phyloP scores from a whole-genome alignment of 1,140 invertebrate species.

The Scaptodrosophila lebanonensis region DNA sequence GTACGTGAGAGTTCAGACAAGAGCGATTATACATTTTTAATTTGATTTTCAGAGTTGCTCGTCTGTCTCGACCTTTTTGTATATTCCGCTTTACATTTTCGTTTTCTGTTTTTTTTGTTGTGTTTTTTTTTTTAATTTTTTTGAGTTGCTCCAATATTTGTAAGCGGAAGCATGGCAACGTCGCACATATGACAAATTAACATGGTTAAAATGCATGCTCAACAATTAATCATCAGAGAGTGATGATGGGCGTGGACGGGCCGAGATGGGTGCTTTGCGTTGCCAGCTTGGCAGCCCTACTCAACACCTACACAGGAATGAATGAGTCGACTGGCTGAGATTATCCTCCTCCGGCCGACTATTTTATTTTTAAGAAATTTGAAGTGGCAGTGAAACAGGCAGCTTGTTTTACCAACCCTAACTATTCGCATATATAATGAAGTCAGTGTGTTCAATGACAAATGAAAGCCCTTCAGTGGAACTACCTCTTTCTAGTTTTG shows the following conservation, averaged over 20 bases:
- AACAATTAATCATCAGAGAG: conserved; percentile 61
- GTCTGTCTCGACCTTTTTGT: background rate
- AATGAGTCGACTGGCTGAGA: too few relatives aligned
- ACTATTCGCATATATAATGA: too few relatives aligned
- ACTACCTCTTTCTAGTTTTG: too few relatives aligned
- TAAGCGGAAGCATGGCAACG: conserved; percentile 28
- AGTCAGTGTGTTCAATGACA: too few relatives aligned
- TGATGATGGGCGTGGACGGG: background rate
- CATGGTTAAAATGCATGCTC: conserved; percentile 61
- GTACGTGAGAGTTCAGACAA: conserved; percentile 2
- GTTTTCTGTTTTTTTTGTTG: conserved; percentile 2
- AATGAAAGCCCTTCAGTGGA: too few relatives aligned
- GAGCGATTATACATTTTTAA: conserved; percentile 73
- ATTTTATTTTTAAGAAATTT: too few relatives aligned
- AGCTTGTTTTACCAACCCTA: too few relatives aligned
- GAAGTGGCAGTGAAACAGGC: too few relatives aligned
- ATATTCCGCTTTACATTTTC: background rate
- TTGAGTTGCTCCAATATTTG: background rate
- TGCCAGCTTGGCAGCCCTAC: too few relatives aligned
- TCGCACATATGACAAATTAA: conserved; percentile 71
- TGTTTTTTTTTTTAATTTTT: conserved; percentile 11
- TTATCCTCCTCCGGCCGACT: too few relatives aligned
- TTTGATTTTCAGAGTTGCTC: conserved; percentile 54
- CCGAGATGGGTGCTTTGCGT: too few relatives aligned
- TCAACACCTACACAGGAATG: too few relatives aligned